Percentiles rank a stretch among this genome's conserved stretches.
Evolutionary conservation across 2,113 vertebrate species (phyloP).

Genomic region (Entomyzon cyanotis): DNA sequence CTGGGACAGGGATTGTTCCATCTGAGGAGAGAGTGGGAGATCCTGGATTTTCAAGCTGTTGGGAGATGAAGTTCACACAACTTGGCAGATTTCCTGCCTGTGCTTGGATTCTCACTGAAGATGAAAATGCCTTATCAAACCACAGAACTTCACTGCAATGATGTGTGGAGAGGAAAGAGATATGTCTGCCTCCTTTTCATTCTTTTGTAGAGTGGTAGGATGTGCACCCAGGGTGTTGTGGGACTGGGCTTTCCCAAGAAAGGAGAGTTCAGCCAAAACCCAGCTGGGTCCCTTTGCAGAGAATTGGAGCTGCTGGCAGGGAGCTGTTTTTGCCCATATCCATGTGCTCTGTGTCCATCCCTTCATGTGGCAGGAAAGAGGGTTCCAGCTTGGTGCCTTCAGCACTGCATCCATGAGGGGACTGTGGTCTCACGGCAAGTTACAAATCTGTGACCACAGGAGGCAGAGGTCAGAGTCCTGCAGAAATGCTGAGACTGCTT

Average conservation of each 20-base stretch:
- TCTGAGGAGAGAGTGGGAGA: background rate
- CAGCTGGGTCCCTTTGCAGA: background rate
- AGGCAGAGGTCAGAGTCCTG: background rate
- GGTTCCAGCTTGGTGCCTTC: background rate
- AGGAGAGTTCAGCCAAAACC: background rate
- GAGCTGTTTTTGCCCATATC: background rate
- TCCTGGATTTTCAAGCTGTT: background rate
- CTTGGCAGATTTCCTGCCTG: constrained; percentile 11
- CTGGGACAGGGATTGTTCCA: background rate
- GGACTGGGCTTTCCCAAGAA: background rate
- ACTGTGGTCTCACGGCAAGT: background rate
- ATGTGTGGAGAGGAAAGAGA: background rate
- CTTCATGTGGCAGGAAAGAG: background rate
- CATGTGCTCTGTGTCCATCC: background rate
- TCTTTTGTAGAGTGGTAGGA: background rate
- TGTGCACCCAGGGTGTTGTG: background rate
- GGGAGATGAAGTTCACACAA: background rate
- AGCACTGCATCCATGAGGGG: rapidly evolving
- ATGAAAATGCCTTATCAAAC: constrained; percentile 63
- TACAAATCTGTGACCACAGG: background rate
- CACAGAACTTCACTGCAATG: background rate
- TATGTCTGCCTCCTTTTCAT: background rate
- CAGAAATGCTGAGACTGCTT: background rate
- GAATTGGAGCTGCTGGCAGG: background rate
- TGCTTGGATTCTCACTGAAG: constrained; percentile 38